A percentile compares a stretch with the other conserved stretches of the same genome.
These are phyloP conservation scores for Tridacna crocea DNA, from an alignment of 2,888 invertebrate genomes.

Conservation along the genomic window DNA sequence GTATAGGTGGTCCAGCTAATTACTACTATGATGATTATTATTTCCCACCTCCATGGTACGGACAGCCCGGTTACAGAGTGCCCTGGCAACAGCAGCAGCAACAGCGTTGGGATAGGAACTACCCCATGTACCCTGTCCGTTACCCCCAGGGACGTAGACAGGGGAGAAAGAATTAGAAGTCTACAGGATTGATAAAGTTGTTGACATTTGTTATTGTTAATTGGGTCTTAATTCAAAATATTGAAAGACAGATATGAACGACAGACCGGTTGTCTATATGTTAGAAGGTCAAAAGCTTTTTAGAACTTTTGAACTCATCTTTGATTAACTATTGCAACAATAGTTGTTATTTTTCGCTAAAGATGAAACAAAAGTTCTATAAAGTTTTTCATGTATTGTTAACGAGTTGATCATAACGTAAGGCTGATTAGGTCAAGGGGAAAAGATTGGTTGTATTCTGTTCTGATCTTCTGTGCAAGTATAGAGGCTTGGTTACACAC, in stretches of 20 bases:
- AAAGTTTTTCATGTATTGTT: constrained; percentile 2
- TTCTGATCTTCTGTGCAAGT: constrained; percentile 5
- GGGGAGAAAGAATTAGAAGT: constrained; percentile 6
- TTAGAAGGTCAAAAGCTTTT: background rate
- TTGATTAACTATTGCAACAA: background rate
- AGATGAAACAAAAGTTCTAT: background rate
- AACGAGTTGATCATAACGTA: background rate
- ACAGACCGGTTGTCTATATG: background rate
- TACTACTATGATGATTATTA: constrained; percentile 25
- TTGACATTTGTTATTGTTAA: constrained; percentile 28
- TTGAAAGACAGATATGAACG: constrained; percentile 19
- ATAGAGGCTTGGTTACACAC: background rate
- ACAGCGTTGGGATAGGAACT: constrained; percentile 13
- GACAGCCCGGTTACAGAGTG: background rate
- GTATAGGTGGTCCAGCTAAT: background rate
- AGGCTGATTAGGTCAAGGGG: background rate
- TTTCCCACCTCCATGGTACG: constrained; percentile 7
- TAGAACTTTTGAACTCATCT: background rate
- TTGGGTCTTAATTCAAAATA: constrained; percentile 29
- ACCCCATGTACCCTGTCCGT: constrained; percentile 17
- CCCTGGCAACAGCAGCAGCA: background rate
- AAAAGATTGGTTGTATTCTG: constrained; percentile 13
- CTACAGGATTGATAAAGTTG: background rate
- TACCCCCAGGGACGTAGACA: constrained; percentile 15
- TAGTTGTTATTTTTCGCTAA: background rate